Base-by-base conservation (phyloP, 2,888 invertebrate species). In the Euzophera pinguis region DNA sequence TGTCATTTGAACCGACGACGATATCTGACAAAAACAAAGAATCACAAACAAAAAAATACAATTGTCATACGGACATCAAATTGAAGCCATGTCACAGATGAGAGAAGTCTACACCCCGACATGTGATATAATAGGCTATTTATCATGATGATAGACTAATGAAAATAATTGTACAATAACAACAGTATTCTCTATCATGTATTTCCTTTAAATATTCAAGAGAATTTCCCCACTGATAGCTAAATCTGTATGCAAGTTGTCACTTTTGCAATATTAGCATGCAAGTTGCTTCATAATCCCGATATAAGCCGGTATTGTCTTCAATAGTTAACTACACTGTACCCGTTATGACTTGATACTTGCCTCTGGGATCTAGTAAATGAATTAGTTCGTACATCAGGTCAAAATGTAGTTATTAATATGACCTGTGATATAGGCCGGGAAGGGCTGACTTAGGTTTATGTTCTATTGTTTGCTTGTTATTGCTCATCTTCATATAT, bases 161-260 rank as follows among this genome's bases (percentile, higher is more conserved):
- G n/a, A n/a, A n/a, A n/a, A n/a, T n/a, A n/a, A n/a, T n/a, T n/a
- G n/a, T n/a, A n/a, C n/a, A n/a, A n/a, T n/a, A n/a, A n/a, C n/a
- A n/a, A n/a, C n/a, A n/a, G n/a, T n/a, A n/a, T n/a, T n/a, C n/a
- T n/a, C n/a, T n/a, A n/a, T n/a, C n/a, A n/a, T n/a, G n/a, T n/a
- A n/a, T n/a, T n/a, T n/a, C n/a, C n/a, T n/a, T n/a, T n/a, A 38
- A 38, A 14, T 13, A 16, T 16, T 4, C 9, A 39, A 14, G 2
- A 39, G 16, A 39, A 16, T 12, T 12, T 35, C 16, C 14, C 14
- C 7, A 13, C 14, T 32, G 16, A 45, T 45, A 34, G 32, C 32
- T 45, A 14, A 32, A 45, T 45, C 45, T 45, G n/a, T 45, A 45
- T 45, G 45, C 45, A 45, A 45, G 32, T 45, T 45, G 32, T 45